Conservation (phyloP, 2,797 vertebrate species). For the Jordanella pulchra region DNA sequence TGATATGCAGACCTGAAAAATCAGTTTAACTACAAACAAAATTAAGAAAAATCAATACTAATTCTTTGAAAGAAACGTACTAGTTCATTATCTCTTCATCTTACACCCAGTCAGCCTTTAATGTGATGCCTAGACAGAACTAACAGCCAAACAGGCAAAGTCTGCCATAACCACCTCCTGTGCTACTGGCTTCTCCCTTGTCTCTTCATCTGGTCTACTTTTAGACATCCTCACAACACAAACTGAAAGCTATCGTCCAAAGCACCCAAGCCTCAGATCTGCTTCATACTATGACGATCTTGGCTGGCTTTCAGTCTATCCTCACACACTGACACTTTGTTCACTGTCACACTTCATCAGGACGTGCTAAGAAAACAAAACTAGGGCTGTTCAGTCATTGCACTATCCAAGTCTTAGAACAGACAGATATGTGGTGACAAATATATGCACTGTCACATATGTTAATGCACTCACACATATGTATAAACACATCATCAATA, state of each 20-base stretch:
- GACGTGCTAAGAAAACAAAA: slow-evolving; percentile 82
- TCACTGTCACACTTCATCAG: slow-evolving; percentile 67
- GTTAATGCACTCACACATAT: slow-evolving; percentile 12
- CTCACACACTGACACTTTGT: slow-evolving; percentile 71
- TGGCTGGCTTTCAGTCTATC: slow-evolving; percentile 64
- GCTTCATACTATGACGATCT: slow-evolving; percentile 61
- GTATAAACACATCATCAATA: slow-evolving; percentile 21
- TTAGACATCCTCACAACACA: slow-evolving; percentile 24
- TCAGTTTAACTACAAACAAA: not conserved
- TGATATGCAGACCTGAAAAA: not conserved
- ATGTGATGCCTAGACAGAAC: slow-evolving; percentile 37
- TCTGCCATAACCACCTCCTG: slow-evolving; percentile 30
- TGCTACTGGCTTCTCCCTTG: slow-evolving; percentile 19
- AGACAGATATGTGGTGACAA: slow-evolving; percentile 41
- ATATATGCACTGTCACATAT: slow-evolving; percentile 32
- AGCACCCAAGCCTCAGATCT: slow-evolving; percentile 63
- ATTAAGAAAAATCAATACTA: slow-evolving; percentile 5
- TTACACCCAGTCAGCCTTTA: slow-evolving; percentile 27
- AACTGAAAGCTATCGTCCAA: slow-evolving; percentile 48
- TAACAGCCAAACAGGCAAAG: slow-evolving; percentile 26
- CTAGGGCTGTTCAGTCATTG: slow-evolving; percentile 49
- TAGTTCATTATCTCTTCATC: slow-evolving; percentile 8
- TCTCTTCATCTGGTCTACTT: slow-evolving; percentile 26
- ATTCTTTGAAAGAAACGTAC: not conserved
- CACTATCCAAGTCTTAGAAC: slow-evolving; percentile 40